Evolutionary conservation across 1,140 invertebrate species (phyloP).

Genomic region (Propsilocerus akamusi): DNA sequence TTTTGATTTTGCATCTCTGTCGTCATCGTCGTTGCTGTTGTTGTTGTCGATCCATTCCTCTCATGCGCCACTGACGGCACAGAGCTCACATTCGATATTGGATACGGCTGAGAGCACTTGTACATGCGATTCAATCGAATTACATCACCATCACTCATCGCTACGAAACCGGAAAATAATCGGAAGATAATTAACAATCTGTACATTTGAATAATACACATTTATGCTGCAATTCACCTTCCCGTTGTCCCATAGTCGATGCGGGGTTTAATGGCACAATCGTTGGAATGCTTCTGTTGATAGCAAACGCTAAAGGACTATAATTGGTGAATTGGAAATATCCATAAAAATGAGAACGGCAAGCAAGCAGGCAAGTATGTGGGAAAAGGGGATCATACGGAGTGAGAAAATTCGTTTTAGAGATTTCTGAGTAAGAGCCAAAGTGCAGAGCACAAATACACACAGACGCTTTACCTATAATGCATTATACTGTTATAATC

Average conservation of each 20-base stretch:
- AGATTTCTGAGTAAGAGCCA: too few relatives aligned
- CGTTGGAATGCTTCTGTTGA: background rate
- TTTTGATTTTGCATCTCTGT: background rate
- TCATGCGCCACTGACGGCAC: background rate
- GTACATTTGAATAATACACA: background rate
- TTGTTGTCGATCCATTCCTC: too few relatives aligned
- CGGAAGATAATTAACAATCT: conserved; percentile 1
- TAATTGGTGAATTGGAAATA: too few relatives aligned
- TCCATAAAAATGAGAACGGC: too few relatives aligned
- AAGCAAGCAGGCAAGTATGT: too few relatives aligned
- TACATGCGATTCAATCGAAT: background rate
- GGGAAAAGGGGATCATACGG: too few relatives aligned
- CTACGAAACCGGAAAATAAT: background rate
- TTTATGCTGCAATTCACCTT: background rate
- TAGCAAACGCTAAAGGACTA: background rate
- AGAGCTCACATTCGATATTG: background rate
- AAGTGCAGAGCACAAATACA: too few relatives aligned
- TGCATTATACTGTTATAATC: conserved; percentile 2
- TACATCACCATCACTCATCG: background rate
- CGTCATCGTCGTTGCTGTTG: background rate
- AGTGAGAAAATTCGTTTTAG: too few relatives aligned
- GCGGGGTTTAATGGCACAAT: background rate
- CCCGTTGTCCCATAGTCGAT: background rate
- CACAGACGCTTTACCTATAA: background rate
- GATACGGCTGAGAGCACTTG: background rate